Percentiles rank a stretch among this genome's conserved stretches.
phyloP scores from a whole-genome alignment of 2,888 invertebrate genomes.

The Eutolmus rufibarbis region DNA sequence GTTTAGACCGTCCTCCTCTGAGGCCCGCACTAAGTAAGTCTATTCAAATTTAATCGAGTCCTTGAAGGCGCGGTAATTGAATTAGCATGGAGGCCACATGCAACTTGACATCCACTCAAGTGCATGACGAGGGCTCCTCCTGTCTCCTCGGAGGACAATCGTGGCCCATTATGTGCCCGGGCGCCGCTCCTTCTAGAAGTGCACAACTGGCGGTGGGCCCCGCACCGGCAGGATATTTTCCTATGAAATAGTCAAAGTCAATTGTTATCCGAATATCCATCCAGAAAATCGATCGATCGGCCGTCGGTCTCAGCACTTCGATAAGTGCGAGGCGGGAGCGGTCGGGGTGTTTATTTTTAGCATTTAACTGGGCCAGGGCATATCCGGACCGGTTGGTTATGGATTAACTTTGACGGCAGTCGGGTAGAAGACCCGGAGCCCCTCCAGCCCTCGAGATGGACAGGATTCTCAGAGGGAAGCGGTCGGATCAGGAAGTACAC shows the following conservation, averaged over 20 bases:
- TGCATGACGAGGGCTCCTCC: neutral
- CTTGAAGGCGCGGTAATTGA: constrained; percentile 27
- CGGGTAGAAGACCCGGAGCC: neutral
- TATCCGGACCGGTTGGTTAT: neutral
- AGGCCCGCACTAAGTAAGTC: neutral
- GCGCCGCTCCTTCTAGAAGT: neutral
- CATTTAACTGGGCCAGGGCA: constrained; percentile 26
- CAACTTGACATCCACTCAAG: constrained; percentile 41
- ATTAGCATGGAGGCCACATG: constrained; percentile 38
- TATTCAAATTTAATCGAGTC: neutral
- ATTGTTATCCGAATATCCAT: constrained; percentile 30
- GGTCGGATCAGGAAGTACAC: neutral
- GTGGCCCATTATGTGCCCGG: neutral
- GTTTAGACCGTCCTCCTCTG: neutral
- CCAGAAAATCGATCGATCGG: constrained; percentile 6
- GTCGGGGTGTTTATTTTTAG: constrained; percentile 18
- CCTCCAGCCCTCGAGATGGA: neutral
- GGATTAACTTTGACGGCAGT: constrained; percentile 19
- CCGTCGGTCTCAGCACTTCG: neutral
- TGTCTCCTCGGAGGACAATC: neutral
- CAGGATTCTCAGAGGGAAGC: neutral
- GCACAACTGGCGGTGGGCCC: neutral
- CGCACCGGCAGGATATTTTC: neutral
- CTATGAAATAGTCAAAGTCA: constrained; percentile 33
- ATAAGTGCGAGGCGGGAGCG: neutral